Evolutionary conservation across 2,797 vertebrate species (phyloP).

Genomic region (Parauchenoglanis ngamensis): DNA sequence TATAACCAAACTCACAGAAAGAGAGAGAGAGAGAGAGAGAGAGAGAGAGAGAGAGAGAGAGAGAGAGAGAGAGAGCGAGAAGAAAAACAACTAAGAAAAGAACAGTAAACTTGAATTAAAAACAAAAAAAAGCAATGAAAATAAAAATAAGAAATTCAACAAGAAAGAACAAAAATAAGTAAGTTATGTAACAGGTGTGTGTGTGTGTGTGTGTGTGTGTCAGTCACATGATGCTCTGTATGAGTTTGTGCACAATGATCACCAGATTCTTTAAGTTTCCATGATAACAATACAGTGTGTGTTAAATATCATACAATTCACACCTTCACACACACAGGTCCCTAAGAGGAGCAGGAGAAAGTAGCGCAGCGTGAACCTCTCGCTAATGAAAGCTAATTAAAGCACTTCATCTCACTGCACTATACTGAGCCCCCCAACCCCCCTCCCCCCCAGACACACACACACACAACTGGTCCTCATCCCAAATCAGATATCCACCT

Average conservation of each 20-base stretch:
- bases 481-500: not conserved
- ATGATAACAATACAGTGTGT: not conserved
- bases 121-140: not conserved
- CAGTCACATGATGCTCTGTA: not conserved
- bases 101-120: not conserved
- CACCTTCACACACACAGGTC: too few species aligned
- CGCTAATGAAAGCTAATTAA: constrained; percentile 33
- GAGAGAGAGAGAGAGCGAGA: not conserved
- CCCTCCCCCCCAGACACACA: too few species aligned
- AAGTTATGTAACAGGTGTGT: not conserved
- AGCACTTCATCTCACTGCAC: not conserved
- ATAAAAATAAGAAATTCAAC: not conserved
- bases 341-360: constrained; percentile 10
- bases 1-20: not conserved
- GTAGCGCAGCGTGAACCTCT: not conserved
- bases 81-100: not conserved
- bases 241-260: not conserved
- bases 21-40: not conserved
- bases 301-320: not conserved
- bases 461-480: constrained; percentile 5
- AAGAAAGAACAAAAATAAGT: too few species aligned
- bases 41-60: too few species aligned
- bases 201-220: not conserved
- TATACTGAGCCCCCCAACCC: not conserved
- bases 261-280: not conserved